These are phyloP conservation scores for Ceratoteleas bidentatus DNA, from an alignment of 1,140 invertebrate species.

Conservation along the genomic window DNA sequence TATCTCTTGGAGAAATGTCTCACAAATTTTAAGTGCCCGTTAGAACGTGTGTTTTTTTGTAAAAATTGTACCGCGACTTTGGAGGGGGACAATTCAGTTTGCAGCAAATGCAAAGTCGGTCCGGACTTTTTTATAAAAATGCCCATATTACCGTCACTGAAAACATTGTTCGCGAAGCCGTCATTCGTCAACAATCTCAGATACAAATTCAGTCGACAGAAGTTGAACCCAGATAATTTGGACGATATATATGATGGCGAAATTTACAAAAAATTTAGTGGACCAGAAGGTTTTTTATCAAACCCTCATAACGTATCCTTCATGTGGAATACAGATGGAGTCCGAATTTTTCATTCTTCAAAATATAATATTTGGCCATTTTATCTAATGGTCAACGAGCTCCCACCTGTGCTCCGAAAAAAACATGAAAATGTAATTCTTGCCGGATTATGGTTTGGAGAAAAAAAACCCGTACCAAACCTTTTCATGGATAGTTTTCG, in stretches of 20 bases:
- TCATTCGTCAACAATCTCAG: not conserved
- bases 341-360: too few species aligned
- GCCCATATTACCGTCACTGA: not conserved
- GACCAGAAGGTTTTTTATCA: not conserved
- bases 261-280: not conserved
- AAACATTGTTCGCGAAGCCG: not conserved
- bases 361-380: not conserved
- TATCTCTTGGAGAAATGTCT: too few species aligned
- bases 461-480: not conserved
- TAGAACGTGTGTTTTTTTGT: too few species aligned
- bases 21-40: too few species aligned
- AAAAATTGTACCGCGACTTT: not conserved
- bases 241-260: not conserved
- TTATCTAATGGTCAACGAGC: not conserved
- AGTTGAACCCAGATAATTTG: not conserved
- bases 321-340: not conserved
- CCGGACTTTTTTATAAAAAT: not conserved
- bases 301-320: not conserved
- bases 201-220: not conserved
- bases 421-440: not conserved
- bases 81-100: not conserved
- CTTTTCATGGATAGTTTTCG: not conserved
- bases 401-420: not conserved
- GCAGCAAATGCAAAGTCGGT: not conserved
- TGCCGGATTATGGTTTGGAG: not conserved